phyloP scores from a whole-genome alignment of 2,888 invertebrate species.

The Drosophila austrosaltans region DNA sequence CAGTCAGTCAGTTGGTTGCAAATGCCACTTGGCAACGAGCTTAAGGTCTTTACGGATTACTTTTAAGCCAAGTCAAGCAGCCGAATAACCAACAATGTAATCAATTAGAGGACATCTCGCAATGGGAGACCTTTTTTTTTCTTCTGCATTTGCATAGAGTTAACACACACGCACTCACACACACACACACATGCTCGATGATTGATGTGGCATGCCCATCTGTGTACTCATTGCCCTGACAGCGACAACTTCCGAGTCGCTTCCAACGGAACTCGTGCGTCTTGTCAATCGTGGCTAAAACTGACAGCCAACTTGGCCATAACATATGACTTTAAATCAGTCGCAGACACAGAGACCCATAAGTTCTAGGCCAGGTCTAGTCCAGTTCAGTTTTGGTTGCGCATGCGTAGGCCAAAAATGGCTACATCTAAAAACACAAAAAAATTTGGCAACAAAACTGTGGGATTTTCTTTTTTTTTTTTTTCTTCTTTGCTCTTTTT shows the following conservation, averaged over 20 bases:
- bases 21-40: constrained; percentile 36
- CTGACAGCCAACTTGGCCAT: constrained; percentile 55
- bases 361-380: constrained; percentile 37
- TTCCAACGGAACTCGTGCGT: constrained; percentile 35
- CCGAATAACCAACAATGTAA: constrained; percentile 29
- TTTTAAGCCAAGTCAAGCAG: constrained; percentile 33
- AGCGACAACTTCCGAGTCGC: constrained; percentile 12
- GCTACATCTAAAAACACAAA: too few relatives aligned
- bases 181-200: constrained; percentile 25
- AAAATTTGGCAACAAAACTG: constrained; percentile 4
- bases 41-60: constrained; percentile 60
- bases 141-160: too few relatives aligned
- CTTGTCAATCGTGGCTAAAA: constrained; percentile 51
- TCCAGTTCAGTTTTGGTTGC: constrained; percentile 6
- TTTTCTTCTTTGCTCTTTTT: constrained; percentile 5
- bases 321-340: constrained; percentile 19
- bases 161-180: constrained; percentile 18
- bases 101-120: constrained; percentile 45
- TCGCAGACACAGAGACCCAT: neutral
- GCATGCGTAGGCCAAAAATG: too few relatives aligned
- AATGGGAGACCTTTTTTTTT: neutral
- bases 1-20: constrained; percentile 19
- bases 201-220: constrained; percentile 45
- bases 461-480: neutral
- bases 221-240: constrained; percentile 23